These are phyloP conservation scores for Anoplopoma fimbria DNA, from an alignment of 2,113 vertebrate species.

Conservation along the genomic window DNA sequence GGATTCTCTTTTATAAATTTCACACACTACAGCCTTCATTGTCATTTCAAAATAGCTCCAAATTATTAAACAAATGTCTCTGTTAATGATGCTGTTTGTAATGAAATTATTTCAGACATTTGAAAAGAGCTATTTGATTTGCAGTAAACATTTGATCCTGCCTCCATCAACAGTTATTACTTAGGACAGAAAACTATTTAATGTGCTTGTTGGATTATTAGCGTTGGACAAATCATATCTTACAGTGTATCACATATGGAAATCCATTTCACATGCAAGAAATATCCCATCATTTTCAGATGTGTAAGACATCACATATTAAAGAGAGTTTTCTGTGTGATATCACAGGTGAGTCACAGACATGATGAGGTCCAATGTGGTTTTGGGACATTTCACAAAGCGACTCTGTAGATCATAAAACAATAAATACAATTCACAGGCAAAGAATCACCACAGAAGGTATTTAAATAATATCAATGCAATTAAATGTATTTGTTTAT, in stretches of 20 bases:
- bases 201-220: background rate
- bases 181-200: background rate
- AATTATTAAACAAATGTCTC: background rate
- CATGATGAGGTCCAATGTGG: background rate
- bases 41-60: background rate
- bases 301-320: background rate
- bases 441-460: background rate
- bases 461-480: background rate
- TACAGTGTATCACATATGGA: background rate
- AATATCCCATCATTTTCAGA: background rate
- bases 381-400: background rate
- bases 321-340: background rate
- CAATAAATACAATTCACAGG: background rate
- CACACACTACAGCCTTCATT: background rate
- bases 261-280: background rate
- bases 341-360: background rate
- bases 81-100: background rate
- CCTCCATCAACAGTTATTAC: background rate
- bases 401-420: background rate
- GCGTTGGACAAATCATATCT: background rate
- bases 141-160: background rate
- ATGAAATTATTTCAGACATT: background rate
- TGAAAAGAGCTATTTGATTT: background rate
- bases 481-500: too few relatives aligned
- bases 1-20: background rate